These are phyloP conservation scores for Drosophila anomelani DNA, from an alignment of 2,888 invertebrate species.

Conservation along the genomic window DNA sequence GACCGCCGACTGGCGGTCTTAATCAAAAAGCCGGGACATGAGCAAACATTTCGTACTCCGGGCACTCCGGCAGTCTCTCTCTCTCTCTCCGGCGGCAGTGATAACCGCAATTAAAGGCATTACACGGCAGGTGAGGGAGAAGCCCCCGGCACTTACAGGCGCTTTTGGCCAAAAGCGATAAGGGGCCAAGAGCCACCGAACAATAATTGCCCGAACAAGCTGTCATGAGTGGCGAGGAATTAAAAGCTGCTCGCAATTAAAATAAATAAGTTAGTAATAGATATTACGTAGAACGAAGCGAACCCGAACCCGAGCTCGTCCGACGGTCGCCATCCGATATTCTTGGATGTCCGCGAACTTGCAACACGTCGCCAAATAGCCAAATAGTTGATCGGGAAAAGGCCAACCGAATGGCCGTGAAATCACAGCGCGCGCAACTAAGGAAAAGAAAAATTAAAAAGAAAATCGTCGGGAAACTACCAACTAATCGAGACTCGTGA, in stretches of 20 bases:
- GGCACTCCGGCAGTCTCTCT: neutral
- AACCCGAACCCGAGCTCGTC: conserved; percentile 19
- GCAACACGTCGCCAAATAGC: conserved; percentile 48
- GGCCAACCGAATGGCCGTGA: conserved; percentile 66
- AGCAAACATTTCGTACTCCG: conserved; percentile 72
- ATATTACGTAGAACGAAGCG: conserved; percentile 60
- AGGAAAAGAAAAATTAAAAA: conserved; percentile 6
- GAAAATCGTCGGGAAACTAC: conserved; percentile 22
- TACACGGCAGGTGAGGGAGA: conserved; percentile 50
- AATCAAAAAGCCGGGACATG: conserved; percentile 77
- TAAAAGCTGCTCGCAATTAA: conserved; percentile 75
- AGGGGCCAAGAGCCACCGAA: conserved; percentile 32
- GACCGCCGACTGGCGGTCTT: conserved; percentile 50
- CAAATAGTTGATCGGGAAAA: conserved; percentile 56
- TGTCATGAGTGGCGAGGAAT: conserved; percentile 63
- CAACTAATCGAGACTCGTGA: conserved; percentile 28
- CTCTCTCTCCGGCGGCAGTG: conserved; percentile 33
- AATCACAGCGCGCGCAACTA: conserved; percentile 28
- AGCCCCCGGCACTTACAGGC: conserved; percentile 58
- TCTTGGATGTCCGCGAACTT: conserved; percentile 45
- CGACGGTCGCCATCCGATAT: conserved; percentile 25
- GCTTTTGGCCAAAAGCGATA: conserved; percentile 59
- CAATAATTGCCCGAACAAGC: conserved; percentile 66
- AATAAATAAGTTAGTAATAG: conserved; percentile 77
- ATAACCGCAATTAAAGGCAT: conserved; percentile 68